Base-by-base conservation (phyloP, 2,797 vertebrate genomes). In the Notolabrus celidotus region DNA sequence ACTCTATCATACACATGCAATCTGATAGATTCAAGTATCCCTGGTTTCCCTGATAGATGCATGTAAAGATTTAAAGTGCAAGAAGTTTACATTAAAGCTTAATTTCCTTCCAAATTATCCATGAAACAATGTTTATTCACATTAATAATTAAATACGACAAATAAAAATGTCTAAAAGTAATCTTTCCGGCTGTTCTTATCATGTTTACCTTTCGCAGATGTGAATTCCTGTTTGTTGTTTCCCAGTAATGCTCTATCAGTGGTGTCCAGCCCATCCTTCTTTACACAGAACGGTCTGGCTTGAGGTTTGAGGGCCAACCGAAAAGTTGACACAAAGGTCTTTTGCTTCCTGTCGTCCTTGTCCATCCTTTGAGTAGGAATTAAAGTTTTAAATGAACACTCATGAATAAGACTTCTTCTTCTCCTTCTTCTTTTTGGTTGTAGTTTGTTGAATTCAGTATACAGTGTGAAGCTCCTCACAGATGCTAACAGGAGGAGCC, bases 281-380 rank as follows among this genome's bases (percentile, higher is more conserved):
- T 50, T 46, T 33, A 33, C 67, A 45, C 45, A 27, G 22, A 36
- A 8, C 5, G 39, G 16, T 36, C 42, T 43, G 6, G 54, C 10
- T 42, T 61, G 60, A 52, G 89, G 77, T 49, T 87, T 92, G 12
- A 94, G 73, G 56, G 68, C 69, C 58, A 94, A 14, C 2, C 52
- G 84, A 52, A 93, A 88, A 33, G 92, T 93, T 47, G 93, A 94
- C 71, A 93, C 86, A 56, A 39, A 93, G 0, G 89, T 93, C 83
- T 89, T 89, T 11, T 85, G 75, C 53, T 82, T 85, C 10, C 47
- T 52, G 7, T 57, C 63, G 34, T 85, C 83, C 70, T 86, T 74
- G 56, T 91, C 90, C 92, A 93, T 94, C 67, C 61, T 89, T n/a
- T 22, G 7, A 49, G 51, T n/a, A 43, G 3, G 78, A 56, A 67